Percentiles rank a stretch among this genome's conserved stretches.
Evolutionary conservation across 2,888 invertebrate genomes (phyloP).

Genomic region (Agapostemon virescens): DNA sequence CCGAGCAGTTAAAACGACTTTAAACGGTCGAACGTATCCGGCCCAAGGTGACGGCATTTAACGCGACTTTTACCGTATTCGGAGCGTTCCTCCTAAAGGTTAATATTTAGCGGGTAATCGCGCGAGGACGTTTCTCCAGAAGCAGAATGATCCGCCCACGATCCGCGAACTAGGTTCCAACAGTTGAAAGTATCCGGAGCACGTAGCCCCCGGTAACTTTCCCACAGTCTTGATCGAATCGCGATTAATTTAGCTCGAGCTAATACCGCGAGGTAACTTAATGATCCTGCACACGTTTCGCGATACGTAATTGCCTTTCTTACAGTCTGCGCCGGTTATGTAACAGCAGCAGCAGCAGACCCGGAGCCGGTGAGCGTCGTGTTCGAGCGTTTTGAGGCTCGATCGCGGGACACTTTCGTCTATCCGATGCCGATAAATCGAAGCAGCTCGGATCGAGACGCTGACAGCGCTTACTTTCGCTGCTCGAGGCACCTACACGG

Average conservation of each 20-base stretch:
- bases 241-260: slow-evolving; percentile 45
- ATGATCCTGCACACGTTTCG: slow-evolving; percentile 36
- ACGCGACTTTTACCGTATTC: too few relatives aligned
- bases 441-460: slow-evolving; percentile 22
- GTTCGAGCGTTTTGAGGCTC: slow-evolving; percentile 23
- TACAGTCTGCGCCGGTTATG: slow-evolving; percentile 41
- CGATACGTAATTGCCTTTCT: slow-evolving; percentile 52
- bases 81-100: too few relatives aligned
- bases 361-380: slow-evolving; percentile 25
- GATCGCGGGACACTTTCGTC: slow-evolving; percentile 45
- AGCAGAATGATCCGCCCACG: not conserved
- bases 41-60: too few relatives aligned
- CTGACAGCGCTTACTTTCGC: slow-evolving; percentile 64
- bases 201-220: slow-evolving; percentile 49
- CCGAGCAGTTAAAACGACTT: too few relatives aligned
- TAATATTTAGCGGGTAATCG: slow-evolving; percentile 3
- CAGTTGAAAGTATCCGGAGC: slow-evolving; percentile 13
- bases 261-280: slow-evolving; percentile 45
- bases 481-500: slow-evolving; percentile 62
- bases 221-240: slow-evolving; percentile 55
- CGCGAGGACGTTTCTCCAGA: not conserved
- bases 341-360: slow-evolving; percentile 37
- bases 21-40: too few relatives aligned
- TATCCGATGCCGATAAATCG: slow-evolving; percentile 17
- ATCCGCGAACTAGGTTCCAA: not conserved